Evolutionary conservation across 2,113 vertebrate genomes (phyloP).

Genomic region (Tapirus terrestris): DNA sequence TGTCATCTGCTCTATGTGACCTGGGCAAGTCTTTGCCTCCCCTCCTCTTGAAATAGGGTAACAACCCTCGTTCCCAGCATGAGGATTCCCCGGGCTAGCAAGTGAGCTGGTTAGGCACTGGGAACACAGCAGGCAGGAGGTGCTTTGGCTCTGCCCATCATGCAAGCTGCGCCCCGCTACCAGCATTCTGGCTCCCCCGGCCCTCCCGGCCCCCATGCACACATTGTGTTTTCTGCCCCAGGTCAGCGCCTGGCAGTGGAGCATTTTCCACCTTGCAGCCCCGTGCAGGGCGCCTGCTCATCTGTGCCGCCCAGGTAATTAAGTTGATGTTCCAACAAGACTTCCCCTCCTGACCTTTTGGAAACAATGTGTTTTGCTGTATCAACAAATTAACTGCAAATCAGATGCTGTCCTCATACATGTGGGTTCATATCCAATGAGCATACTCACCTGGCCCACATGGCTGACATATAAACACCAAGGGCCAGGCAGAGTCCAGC

Average conservation of each 20-base stretch:
- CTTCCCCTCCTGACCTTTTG: constrained; percentile 89
- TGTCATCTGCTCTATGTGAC: neutral
- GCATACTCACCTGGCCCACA: neutral
- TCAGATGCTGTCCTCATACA: constrained; percentile 81
- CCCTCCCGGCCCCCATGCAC: neutral
- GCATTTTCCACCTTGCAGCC: constrained; percentile 64
- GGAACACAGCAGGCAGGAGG: neutral
- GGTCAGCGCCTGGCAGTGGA: constrained; percentile 61
- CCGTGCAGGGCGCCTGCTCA: constrained; percentile 35
- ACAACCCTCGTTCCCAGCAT: neutral
- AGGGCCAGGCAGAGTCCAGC: neutral
- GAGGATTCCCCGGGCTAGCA: neutral
- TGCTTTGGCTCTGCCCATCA: neutral
- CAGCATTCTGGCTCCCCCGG: too few relatives aligned
- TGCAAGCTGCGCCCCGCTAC: neutral
- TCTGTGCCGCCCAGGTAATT: constrained; percentile 85
- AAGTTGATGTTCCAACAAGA: constrained; percentile 85
- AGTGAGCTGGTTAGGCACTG: neutral
- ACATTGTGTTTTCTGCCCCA: neutral
- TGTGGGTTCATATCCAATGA: constrained; percentile 55
- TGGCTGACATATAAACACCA: neutral
- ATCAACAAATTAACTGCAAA: constrained; percentile 91
- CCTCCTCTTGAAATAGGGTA: neutral
- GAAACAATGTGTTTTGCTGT: constrained; percentile 88
- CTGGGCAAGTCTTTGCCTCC: neutral